Evolutionary conservation across 2,113 vertebrate genomes (phyloP), one percentile per base, ranked within the genome.

Genomic region (Cyprinus carpio): DNA sequence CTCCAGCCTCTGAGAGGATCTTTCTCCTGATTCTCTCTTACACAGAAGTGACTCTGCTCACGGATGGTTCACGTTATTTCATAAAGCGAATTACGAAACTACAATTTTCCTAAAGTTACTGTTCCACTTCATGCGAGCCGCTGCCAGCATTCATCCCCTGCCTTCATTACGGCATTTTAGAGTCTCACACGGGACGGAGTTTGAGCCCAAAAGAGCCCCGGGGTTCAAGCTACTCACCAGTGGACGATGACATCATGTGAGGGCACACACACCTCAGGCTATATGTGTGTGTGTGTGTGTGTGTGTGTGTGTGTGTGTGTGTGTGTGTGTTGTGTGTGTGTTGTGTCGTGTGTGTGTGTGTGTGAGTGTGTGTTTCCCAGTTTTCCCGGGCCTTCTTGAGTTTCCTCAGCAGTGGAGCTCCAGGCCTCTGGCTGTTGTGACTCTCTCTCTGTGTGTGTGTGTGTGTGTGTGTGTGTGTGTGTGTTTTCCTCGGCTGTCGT

Each of bases 361-460:
- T n/a, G n/a, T n/a, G n/a, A n/a, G n/a, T n/a, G n/a, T n/a, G n/a
- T n/a, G n/a, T n/a, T n/a, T n/a, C n/a, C n/a, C n/a, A n/a, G n/a
- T 81, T 82, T 82, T 82, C 64, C 27, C n/a, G n/a, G 80, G 62
- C 80, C 64, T n/a, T 82, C 80, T 82, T 34, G 29, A 82, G 80
- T 82, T 82, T 71, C 80, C 20, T 56, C 18, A 69, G 6, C 25
- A 82, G 43, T 71, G 16, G 20, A 65, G 64, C 4, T 16, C 16
- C 13, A 75, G 72, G 72, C 69, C 69, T 4, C 40, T 27, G 37
- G n/a, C 60, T 67, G 58, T 27, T 9, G 31, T 80, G 34, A 16
- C 23, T 62, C 23, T 29, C 2, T 65, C 18, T 58, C 27, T 60
- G 27, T 78, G n/a, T 77, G 37, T 37, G 37, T 43, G 40, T 43